Base-by-base conservation (phyloP, 2,888 invertebrate species). In the Stenodera caucasica region DNA sequence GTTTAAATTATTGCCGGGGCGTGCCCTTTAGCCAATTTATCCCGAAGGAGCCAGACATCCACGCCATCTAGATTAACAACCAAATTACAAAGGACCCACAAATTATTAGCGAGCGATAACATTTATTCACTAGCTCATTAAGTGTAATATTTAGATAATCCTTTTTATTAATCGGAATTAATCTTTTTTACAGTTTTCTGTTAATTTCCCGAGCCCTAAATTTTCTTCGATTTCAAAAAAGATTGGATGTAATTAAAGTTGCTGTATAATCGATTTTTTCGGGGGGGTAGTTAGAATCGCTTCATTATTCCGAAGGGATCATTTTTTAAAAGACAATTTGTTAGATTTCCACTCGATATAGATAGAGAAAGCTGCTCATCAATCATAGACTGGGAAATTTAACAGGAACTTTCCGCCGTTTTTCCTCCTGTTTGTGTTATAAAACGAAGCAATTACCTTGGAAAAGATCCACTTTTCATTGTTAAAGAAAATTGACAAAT, bases 401-500 rank as follows among this genome's bases (percentile, higher is more conserved):
- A n/a, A 45, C 21, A 0, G 45, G 37, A 14, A 37, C 37, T 37
- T 37, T 15, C n/a, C 8, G 2, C n/a, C 32, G 9, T 37, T 37
- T 37, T 2, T 15, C 40, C 14, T 11, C 11, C 15, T 15, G 40
- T 40, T 40, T 18, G 21, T 45, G 5, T 26, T 26, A 4, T 12
- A 12, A 45, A 21, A 23, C 21, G n/a, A 23, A 21, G 45, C 45
- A 45, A 45, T 45, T 45, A 45, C 45, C 45, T 21, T 12, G 5
- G 45, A 45, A 45, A 45, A 12, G 23, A 45, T 21, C 45, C 45
- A 45, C 45, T 45, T 23, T 21, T 45, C 45, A 45, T 45, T 45
- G 45, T 45, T 45, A 45, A 12, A 45, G 45, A 45, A 45, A 45
- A 45, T 45, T 45, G 45, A 45, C 45, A 45, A 45, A 45, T 45